Evolutionary conservation across 2,113 vertebrate species (phyloP), one percentile per base, ranked within the genome.

Genomic region (Corvus cornix): DNA sequence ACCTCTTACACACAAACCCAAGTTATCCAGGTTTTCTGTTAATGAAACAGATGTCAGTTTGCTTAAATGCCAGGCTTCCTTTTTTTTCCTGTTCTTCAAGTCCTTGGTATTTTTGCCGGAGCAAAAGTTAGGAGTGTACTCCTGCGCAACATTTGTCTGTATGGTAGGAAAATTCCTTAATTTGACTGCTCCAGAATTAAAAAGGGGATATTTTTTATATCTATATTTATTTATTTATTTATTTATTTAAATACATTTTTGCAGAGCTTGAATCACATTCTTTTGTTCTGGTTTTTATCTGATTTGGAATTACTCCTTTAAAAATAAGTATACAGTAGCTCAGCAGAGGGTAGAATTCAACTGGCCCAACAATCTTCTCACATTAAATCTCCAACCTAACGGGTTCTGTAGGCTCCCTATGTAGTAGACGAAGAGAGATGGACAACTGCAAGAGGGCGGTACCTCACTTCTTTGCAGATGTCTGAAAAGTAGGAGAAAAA

Each of bases 1-100:
- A 72, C 12, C 31, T 68, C 53, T 84, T 63, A 49, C 39, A 81
- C 15, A 75, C 72, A 70, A 78, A 94, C 20, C 17, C 1, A 20
- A 64, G 53, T 87, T 69, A 93, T 93, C 41, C 84, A 95, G 89
- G 90, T 80, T 90, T 58, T 56, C 68, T 96, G 63, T 78, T 89
- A 96, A 92, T 94, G 93, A 95, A 96, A 94, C 90, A 96, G 93
- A 96, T 95, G 96, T 90, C 55, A 77, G 16, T 63, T 89, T 84
- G 41, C 64, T 72, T 72, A 89, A 89, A 74, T 60, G 52, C 11
- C 39, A 78, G 30, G 24, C 10, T 89, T 63, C 10, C 0, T 64
- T 76, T 44, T 69, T 69, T 35, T 16, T 3, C 26, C 7, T 23
- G 16, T 24, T 46, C 12, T 48, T 87, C 35, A 72, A 49, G 60